Base-by-base conservation (phyloP, 2,888 invertebrate genomes). In the Hedya salicella region DNA sequence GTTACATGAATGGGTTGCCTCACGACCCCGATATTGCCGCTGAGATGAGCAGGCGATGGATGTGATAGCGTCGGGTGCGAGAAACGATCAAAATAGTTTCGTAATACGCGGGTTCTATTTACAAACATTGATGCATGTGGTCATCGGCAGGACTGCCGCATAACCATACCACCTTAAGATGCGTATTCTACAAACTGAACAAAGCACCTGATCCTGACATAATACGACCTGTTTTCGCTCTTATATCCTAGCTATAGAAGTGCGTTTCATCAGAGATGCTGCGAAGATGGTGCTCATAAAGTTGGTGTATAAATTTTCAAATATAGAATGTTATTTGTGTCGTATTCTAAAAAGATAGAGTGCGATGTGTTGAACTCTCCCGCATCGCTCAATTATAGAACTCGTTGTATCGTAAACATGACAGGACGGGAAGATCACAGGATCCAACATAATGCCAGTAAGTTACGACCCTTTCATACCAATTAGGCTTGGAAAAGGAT, bases 321-420 rank as follows among this genome's bases (percentile, higher is more conserved):
- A 91, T 90, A 90, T 92, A 92, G 91, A 91, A 91, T 85, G 91
- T 91, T 92, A 92, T 92, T 92, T 91, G 90, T 91, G 91, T 91
- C 87, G 89, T 89, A 89, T 91, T 91, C 91, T 91, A 92, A 91
- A 92, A 92, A 91, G 91, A 91, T 92, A 90, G 87, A 90, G 90
- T 85, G 89, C 87, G 89, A 89, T 91, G 89, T 89, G 89, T 89
- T 89, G 87, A 91, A 88, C 90, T 91, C 92, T 92, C 92, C 92
- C 91, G 90, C 91, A 88, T 91, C 89, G 92, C 86, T 89, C 91
- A 89, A 89, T 92, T 89, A 91, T 92, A 92, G 91, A 88, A 87
- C 88, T 82, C 83, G 90, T 77, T 80, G 79, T 85, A 85, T 87
- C 81, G 88, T 85, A 82, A 86, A 85, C 82, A 79, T 75, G 74